Base-by-base conservation (phyloP, 2,888 invertebrate genomes). In the Apamea anceps region DNA sequence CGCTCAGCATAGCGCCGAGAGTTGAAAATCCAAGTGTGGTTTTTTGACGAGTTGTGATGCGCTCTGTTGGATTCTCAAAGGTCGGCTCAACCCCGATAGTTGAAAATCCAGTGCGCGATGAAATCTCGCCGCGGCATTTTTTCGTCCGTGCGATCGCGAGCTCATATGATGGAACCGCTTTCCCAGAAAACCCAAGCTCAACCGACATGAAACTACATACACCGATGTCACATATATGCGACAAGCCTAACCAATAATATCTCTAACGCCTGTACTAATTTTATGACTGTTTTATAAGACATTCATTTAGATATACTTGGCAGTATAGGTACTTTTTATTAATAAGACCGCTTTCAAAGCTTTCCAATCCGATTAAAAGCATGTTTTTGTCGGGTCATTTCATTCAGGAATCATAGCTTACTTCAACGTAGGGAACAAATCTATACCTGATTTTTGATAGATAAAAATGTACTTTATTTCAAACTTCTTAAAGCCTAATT, bases 391-490 rank as follows among this genome's bases (percentile, higher is more conserved):
- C 42, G 57, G 70, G 71, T 67, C 25, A 66, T 63, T 60, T 54
- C 51, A 32, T 60, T 71, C 21, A 62, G 62, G 74, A 67, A 75
- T 72, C 42, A 54, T 72, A 37, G 37, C 57, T 76, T 60, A 82
- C 45, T 51, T 71, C 37, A 73, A 78, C 21, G 5, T 54, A 79
- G 62, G 76, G 45, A 75, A 71, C 37, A 68, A 48, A 79, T 77
- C 62, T 45, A 48, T 71, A 45, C 45, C 62, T 37, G 60, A 62
- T 60, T 72, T 79, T 65, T 51, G 60, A 71, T 68, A 37, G 42
- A 63, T 83, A 75, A 89, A 88, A 91, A 91, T 94, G 94, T 94
- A 95, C 94, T 95, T 93, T 91, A 93, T 91, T 91, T 90, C 91
- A 90, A 92, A 91, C 85, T 72, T 91, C 94, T 95, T 95, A 88